Conservation (phyloP, 92 coral and sea anemone species). For the Parazoanthus swiftii region DNA sequence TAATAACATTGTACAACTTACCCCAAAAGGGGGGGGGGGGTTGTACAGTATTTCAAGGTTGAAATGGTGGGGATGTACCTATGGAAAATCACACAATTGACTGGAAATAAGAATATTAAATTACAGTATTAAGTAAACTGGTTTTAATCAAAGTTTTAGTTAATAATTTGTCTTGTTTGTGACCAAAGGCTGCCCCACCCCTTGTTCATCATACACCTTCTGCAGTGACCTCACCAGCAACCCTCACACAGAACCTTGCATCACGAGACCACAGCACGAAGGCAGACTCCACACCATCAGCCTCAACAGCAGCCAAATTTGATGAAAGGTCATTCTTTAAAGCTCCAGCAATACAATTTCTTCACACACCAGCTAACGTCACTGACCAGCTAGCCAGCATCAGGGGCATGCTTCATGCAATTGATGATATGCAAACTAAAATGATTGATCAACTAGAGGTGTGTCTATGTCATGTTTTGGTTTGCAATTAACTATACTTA, state of each 20-base stretch:
- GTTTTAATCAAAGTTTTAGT: too few relatives aligned
- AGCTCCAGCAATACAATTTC: slow-evolving; percentile 45
- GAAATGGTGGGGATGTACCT: too few relatives aligned
- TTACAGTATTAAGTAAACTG: too few relatives aligned
- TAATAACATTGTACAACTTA: too few relatives aligned
- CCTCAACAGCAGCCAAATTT: slow-evolving; percentile 27
- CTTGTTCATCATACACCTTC: slow-evolving; percentile 35
- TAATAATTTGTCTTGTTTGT: background rate
- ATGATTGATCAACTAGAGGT: slow-evolving; percentile 93
- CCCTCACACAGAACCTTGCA: slow-evolving; percentile 20
- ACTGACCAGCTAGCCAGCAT: slow-evolving; percentile 61
- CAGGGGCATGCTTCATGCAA: slow-evolving; percentile 73
- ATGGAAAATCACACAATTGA: too few relatives aligned
- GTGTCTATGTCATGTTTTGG: background rate
- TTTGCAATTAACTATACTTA: background rate
- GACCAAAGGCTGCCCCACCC: slow-evolving; percentile 82
- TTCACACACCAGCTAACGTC: slow-evolving; percentile 64
- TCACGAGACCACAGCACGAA: slow-evolving; percentile 25
- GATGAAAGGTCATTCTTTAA: slow-evolving; percentile 52
- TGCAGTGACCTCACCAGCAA: slow-evolving; percentile 15
- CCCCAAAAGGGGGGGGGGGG: too few relatives aligned
- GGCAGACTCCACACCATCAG: slow-evolving; percentile 41
- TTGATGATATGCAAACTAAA: slow-evolving; percentile 76
- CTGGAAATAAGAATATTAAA: too few relatives aligned
- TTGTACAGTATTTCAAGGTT: too few relatives aligned